Conservation (phyloP, 2,113 vertebrate species). For the Rhipidura dahli region DNA sequence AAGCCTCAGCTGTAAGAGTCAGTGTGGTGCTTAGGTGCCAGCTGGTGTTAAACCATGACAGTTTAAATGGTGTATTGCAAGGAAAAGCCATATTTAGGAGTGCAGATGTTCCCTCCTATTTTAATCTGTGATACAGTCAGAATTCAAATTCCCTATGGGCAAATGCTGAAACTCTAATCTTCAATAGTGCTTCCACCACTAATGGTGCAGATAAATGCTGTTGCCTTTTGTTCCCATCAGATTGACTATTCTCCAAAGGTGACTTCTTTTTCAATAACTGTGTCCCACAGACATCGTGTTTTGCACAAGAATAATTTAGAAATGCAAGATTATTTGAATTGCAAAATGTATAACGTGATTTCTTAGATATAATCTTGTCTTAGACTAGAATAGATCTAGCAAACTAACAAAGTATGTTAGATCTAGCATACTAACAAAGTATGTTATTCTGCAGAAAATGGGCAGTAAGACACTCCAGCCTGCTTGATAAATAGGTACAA, state of each 20-base stretch:
- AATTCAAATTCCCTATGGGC: not conserved
- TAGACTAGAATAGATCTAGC: not conserved
- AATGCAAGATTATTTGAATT: not conserved
- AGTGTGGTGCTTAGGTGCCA: not conserved
- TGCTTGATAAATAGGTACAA: not conserved
- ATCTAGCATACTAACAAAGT: too few species aligned
- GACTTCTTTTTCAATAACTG: not conserved
- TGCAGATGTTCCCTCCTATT: not conserved
- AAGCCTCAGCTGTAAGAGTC: not conserved
- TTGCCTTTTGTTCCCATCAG: not conserved
- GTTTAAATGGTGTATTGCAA: not conserved
- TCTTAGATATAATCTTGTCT: not conserved
- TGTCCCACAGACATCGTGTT: not conserved
- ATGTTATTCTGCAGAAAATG: not conserved
- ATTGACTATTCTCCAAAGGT: not conserved
- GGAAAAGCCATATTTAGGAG: not conserved
- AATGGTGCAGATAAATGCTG: not conserved
- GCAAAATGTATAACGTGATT: not conserved
- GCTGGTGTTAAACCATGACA: not conserved
- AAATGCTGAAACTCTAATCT: not conserved
- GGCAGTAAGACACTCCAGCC: not conserved
- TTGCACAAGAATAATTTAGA: not conserved
- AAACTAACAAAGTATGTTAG: not conserved
- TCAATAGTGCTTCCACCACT: not conserved
- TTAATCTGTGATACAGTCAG: not conserved